These are phyloP conservation scores for Oegoconia quadripuncta DNA, from an alignment of 2,888 invertebrate genomes.

Conservation along the genomic window DNA sequence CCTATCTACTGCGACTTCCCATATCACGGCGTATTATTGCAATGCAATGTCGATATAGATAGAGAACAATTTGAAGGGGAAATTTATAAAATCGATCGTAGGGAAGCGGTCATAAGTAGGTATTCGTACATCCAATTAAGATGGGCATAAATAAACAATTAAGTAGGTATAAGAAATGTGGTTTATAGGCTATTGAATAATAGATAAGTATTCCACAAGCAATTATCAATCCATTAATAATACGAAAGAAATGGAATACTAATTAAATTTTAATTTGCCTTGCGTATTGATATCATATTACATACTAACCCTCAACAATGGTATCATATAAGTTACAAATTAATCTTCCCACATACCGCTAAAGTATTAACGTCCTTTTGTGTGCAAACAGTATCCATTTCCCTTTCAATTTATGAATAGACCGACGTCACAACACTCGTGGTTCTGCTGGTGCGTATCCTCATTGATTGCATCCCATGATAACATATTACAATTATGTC, in stretches of 20 bases:
- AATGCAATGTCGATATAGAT: too few species aligned
- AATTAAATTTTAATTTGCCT: conserved; percentile 16
- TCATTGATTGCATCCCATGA: conserved; percentile 46
- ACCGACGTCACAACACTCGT: conserved; percentile 68
- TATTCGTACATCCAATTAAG: too few species aligned
- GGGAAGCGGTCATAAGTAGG: too few species aligned
- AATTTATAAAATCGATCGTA: too few species aligned
- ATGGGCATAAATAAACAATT: too few species aligned
- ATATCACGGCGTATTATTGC: too few species aligned
- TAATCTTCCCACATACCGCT: conserved; percentile 77
- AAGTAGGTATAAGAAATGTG: too few species aligned
- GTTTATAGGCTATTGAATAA: too few species aligned
- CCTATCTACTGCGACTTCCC: too few species aligned
- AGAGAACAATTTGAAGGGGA: too few species aligned
- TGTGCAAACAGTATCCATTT: conserved; percentile 71
- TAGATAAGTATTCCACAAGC: neutral
- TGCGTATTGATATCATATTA: conserved; percentile 2
- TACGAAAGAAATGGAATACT: neutral
- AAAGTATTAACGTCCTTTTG: conserved; percentile 75
- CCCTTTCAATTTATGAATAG: conserved; percentile 68
- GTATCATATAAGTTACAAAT: conserved; percentile 63
- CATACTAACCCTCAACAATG: conserved; percentile 12
- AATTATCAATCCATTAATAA: neutral
- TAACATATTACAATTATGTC: conserved; percentile 39
- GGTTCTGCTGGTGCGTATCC: conserved; percentile 50